Conservation (phyloP, 1,140 invertebrate genomes). For the Palaemon carinicauda region DNA sequence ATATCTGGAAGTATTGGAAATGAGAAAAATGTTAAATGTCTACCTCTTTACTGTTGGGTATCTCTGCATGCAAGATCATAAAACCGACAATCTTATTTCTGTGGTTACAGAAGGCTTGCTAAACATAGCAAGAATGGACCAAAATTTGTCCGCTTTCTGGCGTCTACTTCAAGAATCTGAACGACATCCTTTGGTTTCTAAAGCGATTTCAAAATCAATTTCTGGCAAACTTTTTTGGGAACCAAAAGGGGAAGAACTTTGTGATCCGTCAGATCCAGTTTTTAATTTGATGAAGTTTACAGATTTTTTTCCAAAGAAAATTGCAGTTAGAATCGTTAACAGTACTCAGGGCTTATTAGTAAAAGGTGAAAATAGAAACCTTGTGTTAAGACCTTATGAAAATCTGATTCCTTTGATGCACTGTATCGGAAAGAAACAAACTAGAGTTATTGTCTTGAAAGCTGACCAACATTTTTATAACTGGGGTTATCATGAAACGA, state of each 20-base stretch:
- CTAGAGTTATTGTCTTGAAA: not conserved
- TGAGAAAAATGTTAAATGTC: slow-evolving; percentile 1
- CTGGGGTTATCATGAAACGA: slow-evolving; percentile 14
- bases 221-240: not conserved
- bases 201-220: not conserved
- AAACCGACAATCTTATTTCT: not conserved
- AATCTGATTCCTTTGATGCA: not conserved
- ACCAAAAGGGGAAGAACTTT: not conserved
- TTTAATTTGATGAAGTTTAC: not conserved
- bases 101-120: not conserved
- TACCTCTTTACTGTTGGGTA: slow-evolving; percentile 7
- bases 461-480: slow-evolving; percentile 22
- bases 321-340: not conserved
- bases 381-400: not conserved
- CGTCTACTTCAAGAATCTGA: slow-evolving; percentile 23
- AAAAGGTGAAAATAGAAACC: not conserved
- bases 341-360: not conserved
- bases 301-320: not conserved
- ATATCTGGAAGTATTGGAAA: not conserved
- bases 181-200: not conserved
- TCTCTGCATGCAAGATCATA: not conserved
- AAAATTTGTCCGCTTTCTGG: not conserved
- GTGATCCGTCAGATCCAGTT: slow-evolving; percentile 5
- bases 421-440: not conserved
- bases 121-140: not conserved